Percentiles rank a stretch among this genome's conserved stretches.
These are phyloP conservation scores for Spinus olivaceus DNA, from an alignment of 2,797 vertebrate species.

Conservation along the genomic window DNA sequence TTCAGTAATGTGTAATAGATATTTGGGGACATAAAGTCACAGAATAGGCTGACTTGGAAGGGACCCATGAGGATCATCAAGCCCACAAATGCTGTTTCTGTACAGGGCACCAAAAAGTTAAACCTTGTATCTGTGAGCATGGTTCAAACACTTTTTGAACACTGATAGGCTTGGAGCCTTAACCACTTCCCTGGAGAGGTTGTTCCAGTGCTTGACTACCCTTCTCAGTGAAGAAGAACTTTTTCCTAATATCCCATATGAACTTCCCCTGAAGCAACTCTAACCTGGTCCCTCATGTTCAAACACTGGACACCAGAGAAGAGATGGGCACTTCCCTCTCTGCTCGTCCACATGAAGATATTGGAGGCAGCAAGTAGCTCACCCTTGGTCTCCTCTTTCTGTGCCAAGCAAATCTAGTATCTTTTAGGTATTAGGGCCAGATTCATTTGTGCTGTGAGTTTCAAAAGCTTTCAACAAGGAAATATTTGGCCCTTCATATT, in stretches of 20 bases:
- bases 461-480: background rate
- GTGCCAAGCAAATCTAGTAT: background rate
- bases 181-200: background rate
- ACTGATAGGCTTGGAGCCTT: background rate
- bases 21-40: background rate
- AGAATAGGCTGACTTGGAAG: background rate
- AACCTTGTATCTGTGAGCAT: fast-evolving
- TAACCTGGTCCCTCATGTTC: fast-evolving
- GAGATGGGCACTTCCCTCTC: background rate
- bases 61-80: fast-evolving
- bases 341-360: background rate
- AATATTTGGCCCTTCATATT: background rate
- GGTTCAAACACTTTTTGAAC: background rate
- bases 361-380: background rate
- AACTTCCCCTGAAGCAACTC: background rate
- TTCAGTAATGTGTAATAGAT: background rate
- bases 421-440: background rate
- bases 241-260: background rate
- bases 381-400: background rate
- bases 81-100: background rate
- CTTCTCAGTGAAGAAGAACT: background rate
- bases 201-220: background rate
- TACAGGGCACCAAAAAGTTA: background rate
- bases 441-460: background rate
- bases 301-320: background rate